phyloP scores from a whole-genome alignment of 2,888 invertebrate genomes.

The Eledona agricola region DNA sequence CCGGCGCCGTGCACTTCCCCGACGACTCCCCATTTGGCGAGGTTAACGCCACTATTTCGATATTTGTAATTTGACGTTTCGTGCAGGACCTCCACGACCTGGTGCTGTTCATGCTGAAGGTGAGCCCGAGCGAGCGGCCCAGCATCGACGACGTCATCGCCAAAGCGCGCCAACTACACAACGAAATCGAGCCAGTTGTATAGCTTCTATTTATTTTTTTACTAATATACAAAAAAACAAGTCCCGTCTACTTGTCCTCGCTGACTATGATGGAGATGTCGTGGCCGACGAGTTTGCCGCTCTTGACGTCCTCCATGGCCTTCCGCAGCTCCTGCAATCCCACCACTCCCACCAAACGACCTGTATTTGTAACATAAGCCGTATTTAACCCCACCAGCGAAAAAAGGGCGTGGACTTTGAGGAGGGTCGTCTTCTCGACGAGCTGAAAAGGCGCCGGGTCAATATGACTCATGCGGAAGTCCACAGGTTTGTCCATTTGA shows the following conservation, averaged over 20 bases:
- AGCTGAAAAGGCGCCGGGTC: constrained; percentile 97
- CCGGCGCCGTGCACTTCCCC: constrained; percentile 77
- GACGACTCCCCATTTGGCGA: constrained; percentile 72
- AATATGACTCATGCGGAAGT: constrained; percentile 79
- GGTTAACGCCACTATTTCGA: constrained; percentile 55
- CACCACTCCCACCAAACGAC: constrained; percentile 90
- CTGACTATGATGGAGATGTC: constrained; percentile 21
- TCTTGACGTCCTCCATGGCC: constrained; percentile 85
- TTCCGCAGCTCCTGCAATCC: constrained; percentile 88
- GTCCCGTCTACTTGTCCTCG: constrained; percentile 18
- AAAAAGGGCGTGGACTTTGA: constrained; percentile 82
- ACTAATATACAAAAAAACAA: constrained; percentile 8
- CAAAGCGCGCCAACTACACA: constrained; percentile 67
- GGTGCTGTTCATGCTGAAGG: constrained; percentile 74
- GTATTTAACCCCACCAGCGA: constrained; percentile 90
- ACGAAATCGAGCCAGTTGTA: constrained; percentile 67
- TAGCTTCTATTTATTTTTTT: constrained; percentile 52
- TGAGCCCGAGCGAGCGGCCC: constrained; percentile 80
- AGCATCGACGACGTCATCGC: constrained; percentile 78
- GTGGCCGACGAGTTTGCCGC: constrained; percentile 66
- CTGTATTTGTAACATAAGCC: constrained; percentile 95
- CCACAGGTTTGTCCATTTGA: constrained; percentile 81
- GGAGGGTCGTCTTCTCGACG: constrained; percentile 88
- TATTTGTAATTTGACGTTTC: constrained; percentile 2
- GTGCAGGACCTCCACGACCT: constrained; percentile 74